Evolutionary conservation across 1,140 invertebrate genomes (phyloP), one percentile per base, ranked within the genome.

Genomic region (Eriosoma lanigerum): DNA sequence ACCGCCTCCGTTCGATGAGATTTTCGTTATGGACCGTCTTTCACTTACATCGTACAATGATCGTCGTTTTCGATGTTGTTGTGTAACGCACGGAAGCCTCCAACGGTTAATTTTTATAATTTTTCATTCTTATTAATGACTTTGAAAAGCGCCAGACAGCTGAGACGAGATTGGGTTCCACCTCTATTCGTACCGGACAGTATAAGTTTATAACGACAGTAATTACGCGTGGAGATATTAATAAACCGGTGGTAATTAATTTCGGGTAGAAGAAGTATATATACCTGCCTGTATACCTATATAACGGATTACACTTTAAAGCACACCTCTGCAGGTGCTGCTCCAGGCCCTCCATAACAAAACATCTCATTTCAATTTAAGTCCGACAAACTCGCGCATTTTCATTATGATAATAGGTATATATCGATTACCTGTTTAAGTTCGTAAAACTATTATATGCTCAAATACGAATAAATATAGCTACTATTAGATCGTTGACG

Each of bases 241-340:
- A 76, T 58, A 58, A 76, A 56, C 32, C 50, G 24, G 48, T 29
- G 48, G 73, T 56, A 58, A 76, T 76, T 76, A 76, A 44, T 76
- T 66, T 66, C 38, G 32, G 64, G 32, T 38, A 12, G n/a, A 46
- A 24, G 44, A 38, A 44, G n/a, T n/a, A n/a, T n/a, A n/a, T n/a
- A n/a, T n/a, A n/a, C n/a, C 32, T 29, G 9, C 19, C 62, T 19
- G n/a, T 44, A 29, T 15, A 29, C 19, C n/a, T 38, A 38, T 38
- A 38, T 8, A 38, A 38, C 32, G 32, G 3, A 3, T 38, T 38
- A 38, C 3, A 38, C 32, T 38, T 38, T 64, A 15, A 12, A 38
- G 10, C 19, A 60, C 56, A n/a, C 62, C 62, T 38, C 29, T n/a
- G 62, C 62, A 5, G 29, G 8, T 17, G n/a, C n/a, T n/a, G 26